These are phyloP conservation scores for Pelosia muscerda DNA, from an alignment of 2,888 invertebrate species.

Conservation along the genomic window DNA sequence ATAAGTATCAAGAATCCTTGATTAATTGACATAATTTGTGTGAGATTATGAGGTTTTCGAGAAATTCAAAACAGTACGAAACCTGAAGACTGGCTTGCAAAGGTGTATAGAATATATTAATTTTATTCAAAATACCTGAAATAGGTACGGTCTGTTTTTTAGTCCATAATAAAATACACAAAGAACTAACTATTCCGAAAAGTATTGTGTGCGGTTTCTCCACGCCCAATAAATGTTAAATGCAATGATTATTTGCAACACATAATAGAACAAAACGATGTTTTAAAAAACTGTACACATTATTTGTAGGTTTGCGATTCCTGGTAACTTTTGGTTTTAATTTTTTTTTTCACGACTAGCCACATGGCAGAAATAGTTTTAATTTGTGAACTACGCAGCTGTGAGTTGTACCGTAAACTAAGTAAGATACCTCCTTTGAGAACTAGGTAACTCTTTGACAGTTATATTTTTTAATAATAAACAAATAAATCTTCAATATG, in stretches of 20 bases:
- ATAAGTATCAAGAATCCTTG: no score
- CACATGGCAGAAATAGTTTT: conserved; percentile 34
- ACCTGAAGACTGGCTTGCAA: not conserved
- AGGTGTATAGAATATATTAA: not conserved
- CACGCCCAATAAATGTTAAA: conserved; percentile 41
- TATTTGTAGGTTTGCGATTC: conserved; percentile 36
- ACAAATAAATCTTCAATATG: no score
- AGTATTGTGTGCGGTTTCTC: conserved; percentile 44
- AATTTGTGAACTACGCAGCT: not conserved
- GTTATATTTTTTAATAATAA: no score
- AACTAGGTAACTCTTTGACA: no score
- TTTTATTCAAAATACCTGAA: not conserved
- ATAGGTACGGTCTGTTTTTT: not conserved
- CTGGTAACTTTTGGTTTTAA: conserved; percentile 45
- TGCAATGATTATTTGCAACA: conserved; percentile 27
- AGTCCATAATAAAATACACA: conserved; percentile 14
- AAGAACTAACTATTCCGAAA: conserved; percentile 19
- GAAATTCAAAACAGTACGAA: no score
- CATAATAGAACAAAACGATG: conserved; percentile 28
- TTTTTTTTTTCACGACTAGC: conserved; percentile 13
- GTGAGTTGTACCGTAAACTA: no score
- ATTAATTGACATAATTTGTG: no score
- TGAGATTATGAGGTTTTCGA: no score
- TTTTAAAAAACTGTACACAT: conserved; percentile 24
- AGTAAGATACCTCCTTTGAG: no score